Percentiles rank a stretch among this genome's conserved stretches.
Evolutionary conservation across 2,888 invertebrate genomes (phyloP).

Genomic region (Andrena marginata): DNA sequence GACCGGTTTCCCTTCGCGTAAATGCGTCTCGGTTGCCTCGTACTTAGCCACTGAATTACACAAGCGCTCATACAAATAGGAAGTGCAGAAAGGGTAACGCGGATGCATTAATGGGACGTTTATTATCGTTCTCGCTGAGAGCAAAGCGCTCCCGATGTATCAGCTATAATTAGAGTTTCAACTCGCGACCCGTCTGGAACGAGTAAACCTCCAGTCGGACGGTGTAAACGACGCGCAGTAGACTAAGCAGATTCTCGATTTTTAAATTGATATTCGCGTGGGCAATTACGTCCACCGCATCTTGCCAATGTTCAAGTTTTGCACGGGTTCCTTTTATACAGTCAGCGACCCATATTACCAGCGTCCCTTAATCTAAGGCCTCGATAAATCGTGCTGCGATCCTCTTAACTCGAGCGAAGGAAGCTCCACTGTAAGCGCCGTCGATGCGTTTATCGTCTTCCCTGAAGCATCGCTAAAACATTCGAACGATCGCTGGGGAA

Average conservation of each 20-base stretch:
- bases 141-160: not conserved
- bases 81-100: not conserved
- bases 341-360: too few species aligned
- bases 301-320: not conserved
- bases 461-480: not conserved
- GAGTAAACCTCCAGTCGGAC: not conserved
- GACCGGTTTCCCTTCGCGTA: slow-evolving; percentile 10
- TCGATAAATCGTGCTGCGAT: too few species aligned
- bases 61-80: not conserved
- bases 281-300: not conserved
- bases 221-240: not conserved
- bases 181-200: not conserved
- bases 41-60: slow-evolving; percentile 4
- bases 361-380: too few species aligned
- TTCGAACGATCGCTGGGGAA: not conserved
- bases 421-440: not conserved
- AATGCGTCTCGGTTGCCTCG: slow-evolving; percentile 15
- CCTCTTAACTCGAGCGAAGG: too few species aligned
- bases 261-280: too few species aligned
- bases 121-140: not conserved
- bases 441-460: slow-evolving; percentile 3
- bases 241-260: not conserved
- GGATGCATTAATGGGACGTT: slow-evolving; percentile 3
- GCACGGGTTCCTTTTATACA: too few species aligned
- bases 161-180: slow-evolving; percentile 30